These are phyloP conservation scores for Automeris io DNA, from an alignment of 2,888 invertebrate species.

Conservation along the genomic window DNA sequence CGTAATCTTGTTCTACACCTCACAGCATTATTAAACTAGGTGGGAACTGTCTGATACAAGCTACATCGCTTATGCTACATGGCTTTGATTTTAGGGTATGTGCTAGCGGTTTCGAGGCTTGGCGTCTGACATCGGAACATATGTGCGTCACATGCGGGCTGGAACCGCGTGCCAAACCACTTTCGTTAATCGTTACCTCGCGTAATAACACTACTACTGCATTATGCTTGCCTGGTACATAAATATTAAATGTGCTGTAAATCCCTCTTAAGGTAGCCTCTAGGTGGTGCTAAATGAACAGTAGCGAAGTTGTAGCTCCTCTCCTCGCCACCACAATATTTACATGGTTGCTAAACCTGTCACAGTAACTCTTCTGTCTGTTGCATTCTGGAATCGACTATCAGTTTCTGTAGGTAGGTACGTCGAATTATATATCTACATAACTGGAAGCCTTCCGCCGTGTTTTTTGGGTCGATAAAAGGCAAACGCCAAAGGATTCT, in stretches of 20 bases:
- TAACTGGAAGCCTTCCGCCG: no score
- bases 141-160: conserved; percentile 53
- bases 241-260: conserved; percentile 3
- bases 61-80: conserved; percentile 24
- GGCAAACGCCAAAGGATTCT: no score
- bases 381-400: no score
- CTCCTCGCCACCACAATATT: no score
- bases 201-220: conserved; percentile 48
- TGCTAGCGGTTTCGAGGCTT: conserved; percentile 20
- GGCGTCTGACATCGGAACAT: conserved; percentile 29
- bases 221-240: conserved; percentile 2
- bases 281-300: no score
- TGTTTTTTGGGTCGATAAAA: no score
- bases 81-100: conserved; percentile 40
- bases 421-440: no score
- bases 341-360: no score
- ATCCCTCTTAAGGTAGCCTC: no score
- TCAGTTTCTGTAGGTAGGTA: no score
- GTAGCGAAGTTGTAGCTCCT: no score
- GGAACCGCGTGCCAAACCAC: conserved; percentile 49
- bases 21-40: conserved; percentile 5
- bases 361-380: no score
- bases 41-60: conserved; percentile 14
- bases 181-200: conserved; percentile 51
- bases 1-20: conserved; percentile 2